A percentile compares a stretch with the other conserved stretches of the same genome.
Conservation (phyloP, 2,888 invertebrate species). For the Parelbella ahira region DNA sequence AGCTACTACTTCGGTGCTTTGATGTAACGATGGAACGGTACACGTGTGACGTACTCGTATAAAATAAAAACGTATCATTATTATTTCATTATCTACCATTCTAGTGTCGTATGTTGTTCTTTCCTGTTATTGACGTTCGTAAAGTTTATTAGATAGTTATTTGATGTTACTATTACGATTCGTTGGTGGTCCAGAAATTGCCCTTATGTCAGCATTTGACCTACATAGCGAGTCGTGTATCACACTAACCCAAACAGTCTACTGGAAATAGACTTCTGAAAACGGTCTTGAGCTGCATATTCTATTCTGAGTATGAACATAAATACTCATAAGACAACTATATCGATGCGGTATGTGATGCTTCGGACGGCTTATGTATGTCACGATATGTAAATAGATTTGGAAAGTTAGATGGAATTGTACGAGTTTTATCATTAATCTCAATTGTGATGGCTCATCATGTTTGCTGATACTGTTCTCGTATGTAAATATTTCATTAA, state of each 20-base stretch:
- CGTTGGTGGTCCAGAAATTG: no score
- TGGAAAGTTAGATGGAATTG: no score
- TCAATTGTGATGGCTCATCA: no score
- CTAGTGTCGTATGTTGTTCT: not conserved
- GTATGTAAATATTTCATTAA: no score
- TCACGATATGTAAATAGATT: slow-evolving; percentile 19
- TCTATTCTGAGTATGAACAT: slow-evolving; percentile 21
- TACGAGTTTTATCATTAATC: no score
- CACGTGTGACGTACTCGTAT: slow-evolving; percentile 30
- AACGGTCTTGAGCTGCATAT: slow-evolving; percentile 10
- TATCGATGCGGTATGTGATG: no score
- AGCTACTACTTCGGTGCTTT: slow-evolving; percentile 51
- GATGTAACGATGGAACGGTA: slow-evolving; percentile 38
- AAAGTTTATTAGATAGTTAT: slow-evolving; percentile 10
- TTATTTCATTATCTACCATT: slow-evolving; percentile 31
- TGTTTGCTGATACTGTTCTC: no score
- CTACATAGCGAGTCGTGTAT: no score
- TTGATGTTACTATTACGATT: slow-evolving; percentile 2
- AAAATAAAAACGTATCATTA: slow-evolving; percentile 34
- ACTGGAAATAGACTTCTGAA: slow-evolving; percentile 13
- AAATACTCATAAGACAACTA: slow-evolving; percentile 16
- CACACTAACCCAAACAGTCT: slow-evolving; percentile 3
- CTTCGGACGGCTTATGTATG: slow-evolving; percentile 11
- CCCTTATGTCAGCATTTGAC: slow-evolving; percentile 8
- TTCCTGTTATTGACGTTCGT: slow-evolving; percentile 7